Percentiles rank a stretch among this genome's conserved stretches.
Conservation (phyloP, 2,797 vertebrate genomes). For the Gymnothorax javanicus region DNA sequence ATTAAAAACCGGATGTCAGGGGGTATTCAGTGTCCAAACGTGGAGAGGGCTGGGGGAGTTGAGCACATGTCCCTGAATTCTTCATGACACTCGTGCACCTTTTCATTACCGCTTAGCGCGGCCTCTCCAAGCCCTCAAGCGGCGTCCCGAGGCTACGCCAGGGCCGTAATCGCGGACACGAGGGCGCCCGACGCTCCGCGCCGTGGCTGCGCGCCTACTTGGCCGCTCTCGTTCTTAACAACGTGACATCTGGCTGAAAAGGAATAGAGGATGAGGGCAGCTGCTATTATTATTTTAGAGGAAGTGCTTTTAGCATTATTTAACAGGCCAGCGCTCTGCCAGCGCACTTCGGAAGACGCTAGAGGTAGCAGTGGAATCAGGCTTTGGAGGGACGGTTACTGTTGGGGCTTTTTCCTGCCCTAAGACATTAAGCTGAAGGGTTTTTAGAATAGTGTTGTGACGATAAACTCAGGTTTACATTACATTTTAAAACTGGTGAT, state of each 20-base stretch:
- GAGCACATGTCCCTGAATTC: neutral
- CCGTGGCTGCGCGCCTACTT: conserved; percentile 7
- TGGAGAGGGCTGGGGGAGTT: neutral
- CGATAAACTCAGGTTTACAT: neutral
- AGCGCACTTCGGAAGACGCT: neutral
- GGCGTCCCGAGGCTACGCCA: neutral
- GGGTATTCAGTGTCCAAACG: neutral
- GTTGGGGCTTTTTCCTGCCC: neutral
- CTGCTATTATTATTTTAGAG: conserved; percentile 21
- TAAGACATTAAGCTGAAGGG: neutral
- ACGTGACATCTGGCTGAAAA: conserved; percentile 28
- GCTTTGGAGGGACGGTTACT: neutral
- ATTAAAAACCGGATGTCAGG: neutral
- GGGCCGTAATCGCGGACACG: neutral
- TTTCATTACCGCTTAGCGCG: neutral
- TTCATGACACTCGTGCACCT: neutral
- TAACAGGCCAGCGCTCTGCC: conserved; percentile 3
- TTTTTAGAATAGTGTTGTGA: neutral
- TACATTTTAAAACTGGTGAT: neutral
- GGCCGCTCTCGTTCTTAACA: conserved; percentile 3
- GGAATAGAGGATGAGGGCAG: conserved; percentile 24
- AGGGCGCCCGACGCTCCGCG: neutral
- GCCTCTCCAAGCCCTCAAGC: neutral
- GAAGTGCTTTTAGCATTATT: conserved; percentile 19
- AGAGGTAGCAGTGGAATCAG: neutral